Evolutionary conservation across 2,888 invertebrate genomes (phyloP), one percentile per base, ranked within the genome.

Genomic region (Copidosoma aretas): DNA sequence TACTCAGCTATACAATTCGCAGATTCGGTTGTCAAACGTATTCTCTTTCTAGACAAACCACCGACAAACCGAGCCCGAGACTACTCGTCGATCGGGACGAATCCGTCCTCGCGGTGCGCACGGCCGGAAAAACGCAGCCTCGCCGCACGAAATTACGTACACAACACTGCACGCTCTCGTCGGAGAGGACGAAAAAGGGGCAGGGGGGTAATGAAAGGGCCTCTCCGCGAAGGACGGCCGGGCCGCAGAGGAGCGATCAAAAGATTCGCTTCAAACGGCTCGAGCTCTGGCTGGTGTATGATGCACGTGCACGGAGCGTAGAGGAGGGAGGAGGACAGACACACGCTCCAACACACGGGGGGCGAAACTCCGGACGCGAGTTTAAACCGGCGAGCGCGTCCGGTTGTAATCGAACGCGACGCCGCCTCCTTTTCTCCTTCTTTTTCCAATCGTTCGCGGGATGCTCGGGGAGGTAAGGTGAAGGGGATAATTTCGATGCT

Each of bases 341-440:
- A 69, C 39, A 14, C 17, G 19, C n/a, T n/a, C n/a, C n/a, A n/a
- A n/a, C n/a, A n/a, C n/a, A 21, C 10, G 22, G 8, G 17, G 57
- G 19, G 46, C 77, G 76, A 77, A 78, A 78, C 77, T 75, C 70
- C 74, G 70, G 63, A 64, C 58, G 62, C 67, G 77, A 78, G 76
- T 79, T 76, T 75, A 74, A 75, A 73, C 72, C 76, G 58, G 24
- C 70, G 75, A 77, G 77, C 77, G 78, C 43, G 43, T 75, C 76
- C 76, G 74, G 73, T 76, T 77, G 75, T 79, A 78, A 79, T 78
- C 78, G 76, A 75, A 78, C 77, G 75, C 73, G 56, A n/a, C 5
- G 21, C n/a, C 1, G 19, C 22, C 59, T 46, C 14, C 8, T 17
- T 17, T 12, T 46, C 12, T 46, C 43, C 43, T 12, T 17, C 12